Evolutionary conservation across 2,888 invertebrate genomes (phyloP), one percentile per base, ranked within the genome.

Genomic region (Philhelius pedissequus): DNA sequence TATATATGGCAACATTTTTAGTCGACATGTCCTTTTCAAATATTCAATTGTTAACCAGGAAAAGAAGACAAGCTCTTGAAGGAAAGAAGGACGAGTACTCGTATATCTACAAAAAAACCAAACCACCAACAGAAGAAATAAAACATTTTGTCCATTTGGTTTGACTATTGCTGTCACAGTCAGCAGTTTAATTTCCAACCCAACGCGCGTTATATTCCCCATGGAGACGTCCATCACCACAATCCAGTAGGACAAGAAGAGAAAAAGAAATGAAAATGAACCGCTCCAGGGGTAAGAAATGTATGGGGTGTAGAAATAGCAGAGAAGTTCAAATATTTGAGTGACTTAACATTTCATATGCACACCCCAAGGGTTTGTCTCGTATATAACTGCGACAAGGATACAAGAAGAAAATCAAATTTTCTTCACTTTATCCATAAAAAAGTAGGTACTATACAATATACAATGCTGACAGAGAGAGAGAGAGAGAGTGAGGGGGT

Each of bases 321-420:
- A 64, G 48, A 64, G 48, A 64, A 71, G 71, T 80, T 84, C 84
- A 84, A 84, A 84, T 84, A 84, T 84, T 84, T 84, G 84, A 84
- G 80, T 84, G 84, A 84, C 84, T 84, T 84, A 79, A 84, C 84
- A 84, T 84, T 84, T 84, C 80, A 84, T 80, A 84, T 84, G 84
- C 80, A 76, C 75, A 62, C 75, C 50, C 73, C 68, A 11, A 22
- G 22, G 25, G 48, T 48, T 64, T 48, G 45, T 30, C 30, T 30
- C n/a, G n/a, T 45, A 32, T 48, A 45, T 64, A 50, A 60, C 25
- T 71, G 64, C 71, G 71, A 71, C 71, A 70, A 73, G 78, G 73
- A 74, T 58, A 79, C 50, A 18, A 43, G 62, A 64, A 54, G 71
- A 80, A 80, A 84, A 84, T 84, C 80, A 84, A 84, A 84, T 84